These are phyloP conservation scores for Rhynchonycteris naso DNA, from an alignment of 2,797 vertebrate species.

Conservation along the genomic window DNA sequence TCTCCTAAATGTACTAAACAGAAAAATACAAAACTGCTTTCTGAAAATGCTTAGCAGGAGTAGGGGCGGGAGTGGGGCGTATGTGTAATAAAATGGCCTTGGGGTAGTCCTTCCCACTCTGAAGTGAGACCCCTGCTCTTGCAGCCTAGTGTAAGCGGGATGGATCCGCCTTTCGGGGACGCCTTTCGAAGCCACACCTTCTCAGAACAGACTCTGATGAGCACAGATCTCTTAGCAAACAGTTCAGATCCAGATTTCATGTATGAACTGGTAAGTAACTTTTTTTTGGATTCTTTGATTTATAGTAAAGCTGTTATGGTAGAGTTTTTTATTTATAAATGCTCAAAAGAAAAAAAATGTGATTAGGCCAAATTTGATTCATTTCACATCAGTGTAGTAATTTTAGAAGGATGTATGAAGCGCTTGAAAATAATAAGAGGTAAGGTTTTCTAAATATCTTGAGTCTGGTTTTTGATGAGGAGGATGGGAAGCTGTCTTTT, in stretches of 20 bases:
- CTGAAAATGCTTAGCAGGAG: conserved; percentile 40
- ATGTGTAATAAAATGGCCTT: conserved; percentile 10
- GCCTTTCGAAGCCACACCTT: conserved; percentile 98
- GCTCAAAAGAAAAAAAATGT: conserved; percentile 7
- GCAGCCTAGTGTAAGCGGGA: conserved; percentile 97
- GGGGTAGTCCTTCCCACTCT: conserved; percentile 40
- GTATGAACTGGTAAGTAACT: conserved; percentile 97
- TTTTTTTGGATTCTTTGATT: conserved; percentile 67
- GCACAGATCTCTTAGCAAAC: conserved; percentile 97
- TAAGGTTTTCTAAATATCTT: conserved; percentile 17
- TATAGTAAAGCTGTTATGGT: neutral
- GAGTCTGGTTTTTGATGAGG: conserved; percentile 7
- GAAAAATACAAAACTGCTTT: conserved; percentile 46
- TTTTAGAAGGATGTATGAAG: conserved; percentile 37
- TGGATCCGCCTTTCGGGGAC: conserved; percentile 99
- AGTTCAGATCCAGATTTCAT: conserved; percentile 99
- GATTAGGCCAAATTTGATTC: conserved; percentile 23
- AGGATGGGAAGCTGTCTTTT: neutral
- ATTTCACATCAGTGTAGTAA: conserved; percentile 2
- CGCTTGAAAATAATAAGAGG: neutral
- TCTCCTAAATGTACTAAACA: conserved; percentile 3
- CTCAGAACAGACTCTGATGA: conserved; percentile 98
- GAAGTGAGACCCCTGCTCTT: conserved; percentile 69
- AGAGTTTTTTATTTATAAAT: conserved; percentile 50
- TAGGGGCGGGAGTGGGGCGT: neutral